Base-by-base conservation (phyloP, 2,888 invertebrate genomes). In the Amphimallon solstitiale region DNA sequence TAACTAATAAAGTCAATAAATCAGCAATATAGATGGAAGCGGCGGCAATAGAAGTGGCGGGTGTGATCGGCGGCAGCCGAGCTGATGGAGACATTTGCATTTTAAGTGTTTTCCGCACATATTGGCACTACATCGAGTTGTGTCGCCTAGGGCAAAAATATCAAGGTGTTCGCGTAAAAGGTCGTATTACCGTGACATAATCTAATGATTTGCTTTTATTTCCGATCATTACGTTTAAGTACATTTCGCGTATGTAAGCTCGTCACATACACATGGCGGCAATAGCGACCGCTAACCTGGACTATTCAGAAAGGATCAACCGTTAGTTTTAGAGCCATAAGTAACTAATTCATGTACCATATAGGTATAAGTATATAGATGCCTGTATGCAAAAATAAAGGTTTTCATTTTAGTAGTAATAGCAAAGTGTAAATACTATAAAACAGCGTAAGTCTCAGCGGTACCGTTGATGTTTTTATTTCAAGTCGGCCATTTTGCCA, bases 61-160 rank as follows among this genome's bases (percentile, higher is more conserved):
- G 40, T 40, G 37, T 19, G 56, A 56, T 40, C 56, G 12, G 56
- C 40, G 15, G 43, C 56, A 56, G 23, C 56, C 37, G 56, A 14
- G 56, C 56, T 56, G 56, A 78, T 77, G 72, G 78, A 78, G 75
- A 77, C 77, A 80, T 80, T 80, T 81, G 79, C 81, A 81, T 81
- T 80, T 81, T 80, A 80, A 81, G 80, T 80, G 80, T 80, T 81
- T 81, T 79, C 78, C 73, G 76, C 76, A 75, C 78, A 77, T 78
- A 78, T 76, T 76, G 78, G 74, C 75, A 74, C 75, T 72, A 70
- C 70, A 72, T 74, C 70, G 71, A 72, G 69, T 71, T 70, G 68
- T 65, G 67, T 69, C 68, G 70, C 69, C 67, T 64, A 45, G 64
- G 66, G 68, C 67, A 65, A 72, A 75, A 56, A 73, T 70, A 65